Evolutionary conservation across 2,888 invertebrate species (phyloP).

Genomic region (Poecilus cupreus): DNA sequence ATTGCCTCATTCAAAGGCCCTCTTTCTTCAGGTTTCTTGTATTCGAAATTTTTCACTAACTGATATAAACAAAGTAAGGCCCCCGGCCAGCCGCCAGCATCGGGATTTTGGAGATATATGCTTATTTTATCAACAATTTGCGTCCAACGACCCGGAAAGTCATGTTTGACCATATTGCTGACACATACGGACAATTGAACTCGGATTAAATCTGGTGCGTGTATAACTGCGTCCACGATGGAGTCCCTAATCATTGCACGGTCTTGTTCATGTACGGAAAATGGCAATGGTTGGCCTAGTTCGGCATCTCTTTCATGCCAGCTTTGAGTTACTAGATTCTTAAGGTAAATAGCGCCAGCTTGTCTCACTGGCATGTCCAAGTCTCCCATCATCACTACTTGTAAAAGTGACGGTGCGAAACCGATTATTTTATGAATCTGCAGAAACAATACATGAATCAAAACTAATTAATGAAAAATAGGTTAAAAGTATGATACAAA

Average conservation of each 20-base stretch:
- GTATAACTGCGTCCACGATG: slow-evolving; percentile 96
- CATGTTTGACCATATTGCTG: slow-evolving; percentile 93
- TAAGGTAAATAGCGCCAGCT: slow-evolving; percentile 97
- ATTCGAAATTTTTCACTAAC: slow-evolving; percentile 94
- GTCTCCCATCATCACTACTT: slow-evolving; percentile 94
- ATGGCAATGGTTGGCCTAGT: slow-evolving; percentile 83
- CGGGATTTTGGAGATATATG: slow-evolving; percentile 93
- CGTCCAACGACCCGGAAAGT: slow-evolving; percentile 97
- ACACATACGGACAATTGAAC: slow-evolving; percentile 95
- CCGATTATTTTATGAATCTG: slow-evolving; percentile 97
- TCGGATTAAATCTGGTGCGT: slow-evolving; percentile 92
- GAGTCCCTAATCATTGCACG: slow-evolving; percentile 92
- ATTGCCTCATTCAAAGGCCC: slow-evolving; percentile 95
- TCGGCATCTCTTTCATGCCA: slow-evolving; percentile 92
- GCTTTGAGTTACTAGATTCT: slow-evolving; percentile 91
- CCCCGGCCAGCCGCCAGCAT: slow-evolving; percentile 91
- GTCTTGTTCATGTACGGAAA: slow-evolving; percentile 97
- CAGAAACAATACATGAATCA: slow-evolving; percentile 59
- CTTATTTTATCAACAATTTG: slow-evolving; percentile 94
- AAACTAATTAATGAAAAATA: not conserved
- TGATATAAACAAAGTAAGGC: slow-evolving; percentile 94
- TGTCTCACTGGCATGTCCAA: slow-evolving; percentile 94
- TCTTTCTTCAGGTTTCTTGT: slow-evolving; percentile 92
- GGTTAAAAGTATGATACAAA: slow-evolving; percentile 24
- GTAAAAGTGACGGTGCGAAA: slow-evolving; percentile 94